These are phyloP conservation scores for Terebella lapidaria DNA, from an alignment of 2,888 invertebrate species.

Conservation along the genomic window DNA sequence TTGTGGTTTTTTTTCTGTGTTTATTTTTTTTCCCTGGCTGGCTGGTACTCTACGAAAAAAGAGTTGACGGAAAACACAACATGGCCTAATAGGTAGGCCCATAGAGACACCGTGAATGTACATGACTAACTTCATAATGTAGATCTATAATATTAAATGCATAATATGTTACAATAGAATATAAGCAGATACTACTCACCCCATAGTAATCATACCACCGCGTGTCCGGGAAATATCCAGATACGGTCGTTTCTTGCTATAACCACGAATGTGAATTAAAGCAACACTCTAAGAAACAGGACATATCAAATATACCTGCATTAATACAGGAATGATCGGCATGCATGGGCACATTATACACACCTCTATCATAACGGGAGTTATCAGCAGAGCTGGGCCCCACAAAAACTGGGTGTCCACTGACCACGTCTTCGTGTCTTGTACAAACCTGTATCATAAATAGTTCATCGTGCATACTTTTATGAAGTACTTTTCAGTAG, in stretches of 20 bases:
- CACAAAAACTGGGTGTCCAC: slow-evolving; percentile 46
- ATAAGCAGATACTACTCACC: slow-evolving; percentile 33
- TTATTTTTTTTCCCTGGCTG: no score
- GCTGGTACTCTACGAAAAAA: no score
- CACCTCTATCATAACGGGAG: slow-evolving; percentile 37
- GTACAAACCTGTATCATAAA: slow-evolving; percentile 29
- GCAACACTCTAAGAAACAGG: background rate
- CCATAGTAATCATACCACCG: slow-evolving; percentile 42
- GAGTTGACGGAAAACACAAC: no score
- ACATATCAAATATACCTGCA: background rate
- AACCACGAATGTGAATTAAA: background rate
- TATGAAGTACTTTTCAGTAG: no score
- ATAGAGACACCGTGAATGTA: no score
- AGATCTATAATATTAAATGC: no score
- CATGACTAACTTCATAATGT: no score
- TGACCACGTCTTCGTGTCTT: slow-evolving; percentile 27
- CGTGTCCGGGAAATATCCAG: slow-evolving; percentile 32
- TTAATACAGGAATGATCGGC: no score
- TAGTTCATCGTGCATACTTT: no score
- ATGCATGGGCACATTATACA: background rate
- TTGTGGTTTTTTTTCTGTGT: no score
- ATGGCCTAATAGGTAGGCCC: no score
- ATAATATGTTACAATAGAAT: no score
- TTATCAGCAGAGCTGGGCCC: slow-evolving; percentile 51
- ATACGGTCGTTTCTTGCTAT: slow-evolving; percentile 25